Percentiles rank a stretch among this genome's conserved stretches.
phyloP scores from a whole-genome alignment of 2,888 invertebrate species.

The Cistogaster globosa region DNA sequence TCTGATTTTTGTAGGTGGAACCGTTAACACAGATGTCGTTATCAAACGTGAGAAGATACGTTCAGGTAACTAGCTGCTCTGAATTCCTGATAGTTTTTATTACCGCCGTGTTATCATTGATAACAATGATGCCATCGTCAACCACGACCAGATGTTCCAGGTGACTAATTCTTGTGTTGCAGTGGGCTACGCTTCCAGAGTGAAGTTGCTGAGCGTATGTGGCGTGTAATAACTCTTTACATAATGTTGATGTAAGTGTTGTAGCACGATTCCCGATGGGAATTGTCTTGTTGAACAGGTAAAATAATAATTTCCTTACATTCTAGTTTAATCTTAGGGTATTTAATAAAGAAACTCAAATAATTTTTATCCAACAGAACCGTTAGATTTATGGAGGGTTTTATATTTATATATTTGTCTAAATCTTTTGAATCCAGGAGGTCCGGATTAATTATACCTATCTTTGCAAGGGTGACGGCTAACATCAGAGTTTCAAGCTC shows the following conservation, averaged over 20 bases:
- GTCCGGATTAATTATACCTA: conserved; percentile 45
- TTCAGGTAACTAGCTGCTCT: too few relatives aligned
- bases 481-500: conserved; percentile 53
- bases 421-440: conserved; percentile 54
- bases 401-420: background rate
- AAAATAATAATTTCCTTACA: too few relatives aligned
- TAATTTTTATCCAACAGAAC: conserved; percentile 37
- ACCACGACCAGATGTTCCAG: too few relatives aligned
- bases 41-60: too few relatives aligned
- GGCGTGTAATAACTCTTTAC: conserved; percentile 11
- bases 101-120: too few relatives aligned
- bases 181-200: conserved; percentile 6
- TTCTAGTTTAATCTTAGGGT: conserved; percentile 37
- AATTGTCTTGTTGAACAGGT: conserved; percentile 29
- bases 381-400: conserved; percentile 49
- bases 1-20: too few relatives aligned
- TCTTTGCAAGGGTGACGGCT: conserved; percentile 61
- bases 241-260: conserved; percentile 23
- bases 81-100: too few relatives aligned
- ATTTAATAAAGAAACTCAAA: conserved; percentile 42
- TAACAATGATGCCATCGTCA: too few relatives aligned
- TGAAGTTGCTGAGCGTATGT: too few relatives aligned
- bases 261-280: conserved; percentile 4
- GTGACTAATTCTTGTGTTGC: too few relatives aligned
- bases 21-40: too few relatives aligned